A percentile compares a stretch with the other conserved stretches of the same genome.
phyloP scores from a whole-genome alignment of 2,797 vertebrate genomes.

The Emys orbicularis region DNA sequence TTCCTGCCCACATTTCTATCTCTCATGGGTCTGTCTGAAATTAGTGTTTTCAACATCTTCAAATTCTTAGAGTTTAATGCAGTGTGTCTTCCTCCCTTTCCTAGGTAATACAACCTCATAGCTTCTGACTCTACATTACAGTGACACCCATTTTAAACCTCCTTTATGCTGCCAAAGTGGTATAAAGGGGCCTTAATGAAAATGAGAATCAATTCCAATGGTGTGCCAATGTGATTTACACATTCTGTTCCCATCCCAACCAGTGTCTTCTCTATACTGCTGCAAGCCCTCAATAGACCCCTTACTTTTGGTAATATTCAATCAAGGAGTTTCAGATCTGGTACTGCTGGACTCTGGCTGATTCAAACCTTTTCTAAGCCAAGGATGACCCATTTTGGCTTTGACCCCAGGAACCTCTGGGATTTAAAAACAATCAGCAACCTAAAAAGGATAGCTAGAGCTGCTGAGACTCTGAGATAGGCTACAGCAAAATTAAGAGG shows the following conservation, averaged over 20 bases:
- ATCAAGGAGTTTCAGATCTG: background rate
- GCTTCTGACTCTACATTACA: background rate
- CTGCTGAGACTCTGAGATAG: background rate
- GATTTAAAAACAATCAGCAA: background rate
- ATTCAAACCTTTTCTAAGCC: background rate
- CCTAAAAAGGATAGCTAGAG: background rate
- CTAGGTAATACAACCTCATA: background rate
- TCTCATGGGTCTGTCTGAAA: conserved; percentile 24
- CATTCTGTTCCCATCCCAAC: background rate
- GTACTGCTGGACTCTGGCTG: background rate
- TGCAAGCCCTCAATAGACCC: background rate
- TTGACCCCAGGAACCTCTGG: background rate
- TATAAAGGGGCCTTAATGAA: conserved; percentile 3
- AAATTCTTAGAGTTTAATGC: conserved; percentile 10
- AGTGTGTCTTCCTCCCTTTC: conserved; percentile 24
- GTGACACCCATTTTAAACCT: background rate
- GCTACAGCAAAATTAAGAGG: background rate
- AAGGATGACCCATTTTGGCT: background rate
- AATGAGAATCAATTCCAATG: background rate
- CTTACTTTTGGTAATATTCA: background rate
- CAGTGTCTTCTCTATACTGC: background rate
- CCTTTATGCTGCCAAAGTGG: background rate
- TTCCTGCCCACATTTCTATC: conserved; percentile 4
- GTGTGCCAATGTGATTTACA: background rate
- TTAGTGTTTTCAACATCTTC: conserved; percentile 15